Conservation (phyloP, 1,140 invertebrate genomes). For the Homarus americanus region DNA sequence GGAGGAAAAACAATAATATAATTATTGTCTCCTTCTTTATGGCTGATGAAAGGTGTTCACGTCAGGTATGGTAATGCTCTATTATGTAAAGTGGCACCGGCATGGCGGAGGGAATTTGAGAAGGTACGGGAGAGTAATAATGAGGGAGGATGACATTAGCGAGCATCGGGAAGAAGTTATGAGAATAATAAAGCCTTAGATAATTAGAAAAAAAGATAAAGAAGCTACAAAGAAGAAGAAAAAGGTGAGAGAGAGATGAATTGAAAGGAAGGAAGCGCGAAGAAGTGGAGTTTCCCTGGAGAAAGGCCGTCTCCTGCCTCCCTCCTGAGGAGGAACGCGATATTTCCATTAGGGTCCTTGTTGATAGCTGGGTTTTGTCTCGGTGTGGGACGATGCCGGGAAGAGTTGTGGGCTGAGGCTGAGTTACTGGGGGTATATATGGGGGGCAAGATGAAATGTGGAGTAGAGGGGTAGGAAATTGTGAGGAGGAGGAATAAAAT, state of each 20-base stretch:
- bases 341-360: not conserved
- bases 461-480: too few species aligned
- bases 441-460: not conserved
- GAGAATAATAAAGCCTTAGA: too few species aligned
- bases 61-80: too few species aligned
- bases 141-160: too few species aligned
- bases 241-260: not conserved
- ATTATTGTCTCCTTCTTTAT: too few species aligned
- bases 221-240: not conserved
- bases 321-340: constrained; percentile 1
- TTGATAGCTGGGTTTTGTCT: constrained; percentile 1
- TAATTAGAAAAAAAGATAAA: not conserved
- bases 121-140: too few species aligned
- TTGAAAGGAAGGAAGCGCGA: not conserved
- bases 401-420: not conserved
- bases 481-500: too few species aligned
- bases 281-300: not conserved
- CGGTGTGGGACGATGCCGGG: not conserved
- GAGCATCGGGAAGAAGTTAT: too few species aligned
- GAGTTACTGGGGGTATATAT: not conserved
- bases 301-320: not conserved
- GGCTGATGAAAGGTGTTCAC: too few species aligned
- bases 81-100: too few species aligned
- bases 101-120: too few species aligned
- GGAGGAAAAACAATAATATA: too few species aligned